These are phyloP conservation scores for Sitophilus oryzae DNA, from an alignment of 1,140 invertebrate genomes.

Conservation along the genomic window DNA sequence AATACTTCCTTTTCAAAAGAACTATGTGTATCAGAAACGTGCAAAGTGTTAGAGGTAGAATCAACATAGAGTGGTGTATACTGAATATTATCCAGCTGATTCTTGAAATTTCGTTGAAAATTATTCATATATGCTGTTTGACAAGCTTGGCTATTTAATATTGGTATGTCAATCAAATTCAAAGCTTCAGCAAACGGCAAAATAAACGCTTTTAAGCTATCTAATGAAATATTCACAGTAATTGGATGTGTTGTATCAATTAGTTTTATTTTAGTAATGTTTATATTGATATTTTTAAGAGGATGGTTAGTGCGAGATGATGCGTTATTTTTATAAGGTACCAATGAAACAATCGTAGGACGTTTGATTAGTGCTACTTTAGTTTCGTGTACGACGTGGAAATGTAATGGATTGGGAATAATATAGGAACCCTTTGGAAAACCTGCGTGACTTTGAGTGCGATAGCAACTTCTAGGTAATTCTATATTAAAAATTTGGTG, in stretches of 20 bases:
- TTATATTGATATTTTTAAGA: slow-evolving; percentile 11
- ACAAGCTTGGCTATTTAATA: slow-evolving; percentile 19
- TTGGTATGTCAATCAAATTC: slow-evolving; percentile 28
- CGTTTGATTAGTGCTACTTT: slow-evolving; percentile 21
- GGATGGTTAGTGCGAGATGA: slow-evolving; percentile 10
- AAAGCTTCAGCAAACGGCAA: slow-evolving; percentile 38
- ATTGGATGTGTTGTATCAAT: slow-evolving; percentile 27
- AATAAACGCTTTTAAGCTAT: slow-evolving; percentile 36
- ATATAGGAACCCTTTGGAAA: slow-evolving; percentile 41
- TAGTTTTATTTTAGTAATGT: slow-evolving; percentile 31
- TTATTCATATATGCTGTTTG: slow-evolving; percentile 36
- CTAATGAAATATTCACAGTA: slow-evolving; percentile 33
- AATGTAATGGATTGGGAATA: slow-evolving; percentile 42
- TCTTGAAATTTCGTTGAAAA: too few relatives aligned
- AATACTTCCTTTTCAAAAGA: slow-evolving; percentile 34
- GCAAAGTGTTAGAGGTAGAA: slow-evolving; percentile 15
- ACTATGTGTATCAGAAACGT: neutral
- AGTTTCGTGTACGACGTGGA: slow-evolving; percentile 35
- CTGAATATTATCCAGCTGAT: slow-evolving; percentile 9
- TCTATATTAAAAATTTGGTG: neutral
- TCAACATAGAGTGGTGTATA: slow-evolving; percentile 29
- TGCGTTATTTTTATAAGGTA: slow-evolving; percentile 13
- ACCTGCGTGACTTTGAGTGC: slow-evolving; percentile 38
- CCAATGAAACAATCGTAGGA: slow-evolving; percentile 28
- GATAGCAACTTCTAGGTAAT: slow-evolving; percentile 25